Conservation (phyloP, 2,888 invertebrate genomes). For the Gryllus longicercus region DNA sequence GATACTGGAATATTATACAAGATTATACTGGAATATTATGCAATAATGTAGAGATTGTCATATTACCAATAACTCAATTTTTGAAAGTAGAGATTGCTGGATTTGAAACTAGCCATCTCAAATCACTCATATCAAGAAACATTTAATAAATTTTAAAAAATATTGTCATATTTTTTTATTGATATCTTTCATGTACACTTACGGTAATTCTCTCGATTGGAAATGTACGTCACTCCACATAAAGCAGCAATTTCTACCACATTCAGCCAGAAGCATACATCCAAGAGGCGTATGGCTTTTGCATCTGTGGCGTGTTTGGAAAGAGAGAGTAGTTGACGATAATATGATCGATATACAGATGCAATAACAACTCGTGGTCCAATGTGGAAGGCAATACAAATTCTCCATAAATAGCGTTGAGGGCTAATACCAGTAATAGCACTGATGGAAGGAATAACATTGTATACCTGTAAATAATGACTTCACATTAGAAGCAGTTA, state of each 20-base stretch:
- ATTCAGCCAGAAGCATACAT: conserved; percentile 77
- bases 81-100: too few relatives aligned
- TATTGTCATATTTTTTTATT: too few relatives aligned
- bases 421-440: conserved; percentile 92
- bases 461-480: conserved; percentile 69
- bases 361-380: conserved; percentile 88
- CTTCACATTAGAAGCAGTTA: too few relatives aligned
- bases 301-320: conserved; percentile 44
- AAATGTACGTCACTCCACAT: conserved; percentile 90
- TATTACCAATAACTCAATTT: too few relatives aligned
- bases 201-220: conserved; percentile 94
- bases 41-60: too few relatives aligned
- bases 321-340: conserved; percentile 59
- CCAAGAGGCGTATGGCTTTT: conserved; percentile 55
- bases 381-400: conserved; percentile 86
- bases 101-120: too few relatives aligned
- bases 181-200: conserved; percentile 52
- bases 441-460: conserved; percentile 92
- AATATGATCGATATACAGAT: conserved; percentile 79
- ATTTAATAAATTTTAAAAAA: too few relatives aligned
- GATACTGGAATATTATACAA: too few relatives aligned
- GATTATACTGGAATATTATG: too few relatives aligned
- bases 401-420: conserved; percentile 88
- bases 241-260: conserved; percentile 78
- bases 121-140: too few relatives aligned